Base-by-base conservation (phyloP, 2,888 invertebrate species). In the Dexiosoma caninum region DNA sequence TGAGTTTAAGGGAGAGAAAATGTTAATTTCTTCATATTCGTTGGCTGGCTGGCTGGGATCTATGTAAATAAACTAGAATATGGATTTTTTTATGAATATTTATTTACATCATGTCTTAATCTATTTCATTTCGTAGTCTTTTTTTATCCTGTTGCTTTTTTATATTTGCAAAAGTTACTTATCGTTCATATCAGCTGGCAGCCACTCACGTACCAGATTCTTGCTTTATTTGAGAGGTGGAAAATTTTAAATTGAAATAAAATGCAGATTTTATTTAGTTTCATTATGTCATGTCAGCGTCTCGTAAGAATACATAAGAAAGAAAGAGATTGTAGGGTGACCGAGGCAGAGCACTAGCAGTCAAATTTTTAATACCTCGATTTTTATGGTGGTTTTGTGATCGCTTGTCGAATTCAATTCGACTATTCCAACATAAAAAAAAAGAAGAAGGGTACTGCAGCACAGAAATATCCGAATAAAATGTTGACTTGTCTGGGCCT, bases 101-200 rank as follows among this genome's bases (percentile, higher is more conserved):
- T 72, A 77, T 81, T 81, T 74, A 72, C 76, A 64, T 72, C 62
- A 55, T 64, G 62, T 76, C 76, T 72, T 77, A 77, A 77, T 77
- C 69, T 59, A 59, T 77, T 77, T 77, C 57, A 59, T 46, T 57
- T 51, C 42, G 40, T 23, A 49, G 35, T 16, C 53, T 60, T 46
- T 30, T 16, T 19, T 1, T 14, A 35, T 62, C 14, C 40, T 66
- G 53, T 53, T 40, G 16, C n/a, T 66, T 40, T 27, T 53, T 19
- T n/a, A 12, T 46, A 12, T 59, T 49, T 40, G 49, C 16, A 27
- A 27, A n/a, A 6, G 40, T 30, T 69, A n/a, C 49, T 75, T 75
- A 75, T 75, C 75, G 42, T 9, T 32, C 10, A n/a, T 23, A 51
- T 16, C 14, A 66, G 67, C 30, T 14, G n/a, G 1, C 30, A 10